Conservation (phyloP, 2,888 invertebrate species). For the Pelosia muscerda region DNA sequence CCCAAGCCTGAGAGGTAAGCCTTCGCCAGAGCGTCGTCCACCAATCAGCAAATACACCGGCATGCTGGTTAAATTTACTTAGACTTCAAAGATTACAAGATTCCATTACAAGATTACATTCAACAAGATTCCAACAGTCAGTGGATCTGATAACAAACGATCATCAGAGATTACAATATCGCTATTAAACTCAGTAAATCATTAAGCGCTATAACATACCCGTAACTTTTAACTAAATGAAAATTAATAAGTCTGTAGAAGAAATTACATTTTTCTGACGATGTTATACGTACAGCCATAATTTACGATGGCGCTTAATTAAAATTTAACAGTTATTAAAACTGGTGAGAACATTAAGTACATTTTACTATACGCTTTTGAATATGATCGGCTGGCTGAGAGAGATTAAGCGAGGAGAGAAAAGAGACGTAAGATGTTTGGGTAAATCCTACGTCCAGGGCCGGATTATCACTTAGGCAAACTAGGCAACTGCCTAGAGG, state of each 20-base stretch:
- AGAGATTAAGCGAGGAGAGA: not conserved
- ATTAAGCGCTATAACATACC: conserved; percentile 5
- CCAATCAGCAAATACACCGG: not conserved
- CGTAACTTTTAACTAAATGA: conserved; percentile 27
- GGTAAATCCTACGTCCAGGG: not conserved
- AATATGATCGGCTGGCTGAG: not conserved
- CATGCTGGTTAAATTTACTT: not conserved
- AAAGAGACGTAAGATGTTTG: not conserved
- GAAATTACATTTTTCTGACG: conserved; percentile 40
- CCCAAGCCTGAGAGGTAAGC: not conserved
- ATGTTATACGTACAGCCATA: conserved; percentile 34
- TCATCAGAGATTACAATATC: not conserved
- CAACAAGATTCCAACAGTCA: not conserved
- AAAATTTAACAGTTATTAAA: conserved; percentile 35
- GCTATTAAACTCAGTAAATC: not conserved
- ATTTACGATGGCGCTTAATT: conserved; percentile 49
- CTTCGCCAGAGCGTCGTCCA: not conserved
- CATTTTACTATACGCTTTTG: not conserved
- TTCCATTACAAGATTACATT: not conserved
- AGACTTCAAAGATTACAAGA: not conserved
- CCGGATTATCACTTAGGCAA: too few species aligned
- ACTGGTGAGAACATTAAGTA: conserved; percentile 8
- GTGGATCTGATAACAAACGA: not conserved
- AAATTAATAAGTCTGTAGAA: conserved; percentile 35
- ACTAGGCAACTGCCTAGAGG: too few species aligned